These are phyloP conservation scores for Seriola aureovittata DNA, from an alignment of 2,113 vertebrate species.

Conservation along the genomic window DNA sequence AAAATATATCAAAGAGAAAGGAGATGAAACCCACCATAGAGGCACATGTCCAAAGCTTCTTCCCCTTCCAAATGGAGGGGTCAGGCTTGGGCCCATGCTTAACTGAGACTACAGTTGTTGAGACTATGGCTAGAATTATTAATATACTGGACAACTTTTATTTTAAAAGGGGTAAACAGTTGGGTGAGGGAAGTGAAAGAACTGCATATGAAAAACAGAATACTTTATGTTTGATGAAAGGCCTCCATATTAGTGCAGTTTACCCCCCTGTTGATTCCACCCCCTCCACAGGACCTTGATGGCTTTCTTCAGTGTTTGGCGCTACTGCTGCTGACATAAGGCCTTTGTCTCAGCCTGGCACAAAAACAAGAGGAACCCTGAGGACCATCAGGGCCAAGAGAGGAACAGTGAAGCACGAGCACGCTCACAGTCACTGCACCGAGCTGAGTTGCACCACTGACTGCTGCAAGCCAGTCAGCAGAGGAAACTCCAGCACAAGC, in stretches of 20 bases:
- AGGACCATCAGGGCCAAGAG: slow-evolving; percentile 39
- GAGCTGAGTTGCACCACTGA: slow-evolving; percentile 22
- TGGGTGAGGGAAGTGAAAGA: neutral
- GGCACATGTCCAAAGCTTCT: slow-evolving; percentile 13
- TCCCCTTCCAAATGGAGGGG: slow-evolving; percentile 3
- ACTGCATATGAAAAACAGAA: neutral
- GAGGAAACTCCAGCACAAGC: slow-evolving; percentile 49
- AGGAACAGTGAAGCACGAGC: slow-evolving; percentile 37
- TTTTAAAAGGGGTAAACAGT: slow-evolving; percentile 23
- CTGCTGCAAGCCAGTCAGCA: slow-evolving; percentile 47
- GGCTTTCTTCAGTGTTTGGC: slow-evolving; percentile 44
- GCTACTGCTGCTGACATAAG: slow-evolving; percentile 64
- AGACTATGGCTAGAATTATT: neutral
- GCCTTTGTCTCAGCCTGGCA: slow-evolving; percentile 54
- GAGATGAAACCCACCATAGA: neutral
- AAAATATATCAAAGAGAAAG: slow-evolving; percentile 11
- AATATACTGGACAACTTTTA: slow-evolving; percentile 14
- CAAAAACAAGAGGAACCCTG: slow-evolving; percentile 61
- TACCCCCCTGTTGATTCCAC: slow-evolving; percentile 1
- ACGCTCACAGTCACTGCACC: slow-evolving; percentile 42
- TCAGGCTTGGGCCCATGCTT: neutral
- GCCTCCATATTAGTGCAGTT: slow-evolving; percentile 4
- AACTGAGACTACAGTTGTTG: neutral
- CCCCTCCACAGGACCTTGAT: slow-evolving; percentile 26
- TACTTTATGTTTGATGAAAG: neutral